Conservation (phyloP, 2,888 invertebrate species). For the Ptychoptera albimana region DNA sequence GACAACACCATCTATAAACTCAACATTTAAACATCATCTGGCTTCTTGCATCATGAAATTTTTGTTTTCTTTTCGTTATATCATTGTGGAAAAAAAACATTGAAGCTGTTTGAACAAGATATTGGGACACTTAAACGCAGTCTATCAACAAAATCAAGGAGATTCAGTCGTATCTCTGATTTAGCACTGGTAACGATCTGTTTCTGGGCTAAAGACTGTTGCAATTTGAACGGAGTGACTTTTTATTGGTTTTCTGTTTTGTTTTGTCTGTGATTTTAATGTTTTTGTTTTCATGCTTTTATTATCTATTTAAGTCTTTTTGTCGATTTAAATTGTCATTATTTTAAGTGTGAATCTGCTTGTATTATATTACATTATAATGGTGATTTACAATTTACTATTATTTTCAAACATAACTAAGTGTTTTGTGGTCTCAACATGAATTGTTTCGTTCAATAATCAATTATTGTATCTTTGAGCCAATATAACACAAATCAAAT, state of each 20-base stretch:
- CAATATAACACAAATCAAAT: too few relatives aligned
- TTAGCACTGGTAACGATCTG: slow-evolving; percentile 59
- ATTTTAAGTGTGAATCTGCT: too few relatives aligned
- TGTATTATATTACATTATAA: too few relatives aligned
- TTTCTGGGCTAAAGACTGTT: slow-evolving; percentile 26
- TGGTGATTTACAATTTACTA: too few relatives aligned
- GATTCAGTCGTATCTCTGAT: slow-evolving; percentile 70
- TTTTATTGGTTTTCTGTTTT: slow-evolving; percentile 13
- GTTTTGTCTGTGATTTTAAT: slow-evolving; percentile 2
- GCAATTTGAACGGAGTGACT: slow-evolving; percentile 18
- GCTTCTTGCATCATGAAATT: too few relatives aligned
- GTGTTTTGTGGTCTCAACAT: too few relatives aligned
- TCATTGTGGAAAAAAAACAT: slow-evolving; percentile 12
- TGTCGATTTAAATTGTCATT: too few relatives aligned
- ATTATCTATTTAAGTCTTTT: too few relatives aligned
- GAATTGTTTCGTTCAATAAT: too few relatives aligned
- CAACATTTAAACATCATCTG: slow-evolving; percentile 1
- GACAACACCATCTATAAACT: too few relatives aligned
- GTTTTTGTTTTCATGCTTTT: slow-evolving; percentile 1
- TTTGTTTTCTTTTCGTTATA: slow-evolving; percentile 5
- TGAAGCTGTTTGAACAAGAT: slow-evolving; percentile 75
- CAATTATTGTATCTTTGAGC: too few relatives aligned
- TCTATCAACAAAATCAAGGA: slow-evolving; percentile 56
- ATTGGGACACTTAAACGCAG: slow-evolving; percentile 72
- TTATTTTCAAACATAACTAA: too few relatives aligned